Base-by-base conservation (phyloP, 2,113 vertebrate species). In the Takifugu bimaculatus region DNA sequence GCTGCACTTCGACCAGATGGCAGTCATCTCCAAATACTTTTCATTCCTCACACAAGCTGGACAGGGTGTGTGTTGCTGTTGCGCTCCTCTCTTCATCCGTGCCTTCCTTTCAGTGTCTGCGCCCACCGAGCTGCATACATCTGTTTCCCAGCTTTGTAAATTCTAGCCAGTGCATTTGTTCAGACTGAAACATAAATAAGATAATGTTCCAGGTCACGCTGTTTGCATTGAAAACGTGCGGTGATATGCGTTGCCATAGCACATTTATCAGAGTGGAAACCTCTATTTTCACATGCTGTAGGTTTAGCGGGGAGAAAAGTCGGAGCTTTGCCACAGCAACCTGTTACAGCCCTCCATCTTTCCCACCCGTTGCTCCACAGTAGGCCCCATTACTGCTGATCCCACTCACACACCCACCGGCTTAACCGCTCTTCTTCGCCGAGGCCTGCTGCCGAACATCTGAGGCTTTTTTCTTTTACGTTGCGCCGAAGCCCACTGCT, bases 41-140 rank as follows among this genome's bases (percentile, higher is more conserved):
- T 90, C 85, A 88, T 90, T 90, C 86, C 81, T 87, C 66, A 68
- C 72, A 79, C 80, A 86, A 90, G 86, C 86, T 89, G 85, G 82
- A 80, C 77, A 77, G 83, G 82, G 84, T 84, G 87, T 89, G 83
- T 83, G 77, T 77, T 72, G 67, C 54, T 54, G 75, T 68, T 85
- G 72, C 58, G 64, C 45, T n/a, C 15, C 45, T n/a, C 15, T 48
- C 45, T 48, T 48, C 45, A 48, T 48, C 45, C n/a, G 45, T n/a
- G 45, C 15, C 45, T 48, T 64, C 62, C 69, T 82, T 71, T 64
- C 67, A 65, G 65, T 63, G 65, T 81, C 68, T 75, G 61, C 56
- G 59, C 57, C 72, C 63, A 73, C 65, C 68, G 79, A 87, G 83
- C 79, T 76, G 70, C 66, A 62, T 77, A 71, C 81, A 87, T 88